These are phyloP conservation scores for Pachyuromys duprasi DNA, from an alignment of 2,797 vertebrate genomes.

Conservation along the genomic window DNA sequence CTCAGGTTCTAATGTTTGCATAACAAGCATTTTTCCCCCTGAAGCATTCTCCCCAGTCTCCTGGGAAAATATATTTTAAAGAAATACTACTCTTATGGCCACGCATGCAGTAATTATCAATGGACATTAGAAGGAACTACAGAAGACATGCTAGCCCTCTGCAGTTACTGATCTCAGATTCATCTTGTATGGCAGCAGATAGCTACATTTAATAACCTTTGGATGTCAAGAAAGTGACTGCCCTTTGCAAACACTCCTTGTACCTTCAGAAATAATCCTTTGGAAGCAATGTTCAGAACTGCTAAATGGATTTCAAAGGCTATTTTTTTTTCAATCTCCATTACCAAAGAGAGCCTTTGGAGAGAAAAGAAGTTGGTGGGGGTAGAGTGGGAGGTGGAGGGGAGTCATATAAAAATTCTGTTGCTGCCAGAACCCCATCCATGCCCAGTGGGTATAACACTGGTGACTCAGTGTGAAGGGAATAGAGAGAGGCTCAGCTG, in stretches of 20 bases:
- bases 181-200: neutral
- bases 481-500: constrained; percentile 55
- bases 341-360: constrained; percentile 16
- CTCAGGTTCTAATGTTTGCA: neutral
- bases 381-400: neutral
- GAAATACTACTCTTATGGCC: neutral
- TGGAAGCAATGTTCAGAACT: constrained; percentile 40
- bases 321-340: constrained; percentile 1
- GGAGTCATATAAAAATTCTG: neutral
- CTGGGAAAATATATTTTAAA: constrained; percentile 48
- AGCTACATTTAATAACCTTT: constrained; percentile 14
- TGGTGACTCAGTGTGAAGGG: constrained; percentile 41
- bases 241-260: constrained; percentile 21
- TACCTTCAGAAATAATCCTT: constrained; percentile 40
- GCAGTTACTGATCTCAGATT: neutral
- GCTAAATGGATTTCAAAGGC: constrained; percentile 41
- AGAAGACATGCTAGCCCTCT: neutral
- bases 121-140: neutral
- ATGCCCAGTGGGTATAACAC: neutral
- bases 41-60: neutral
- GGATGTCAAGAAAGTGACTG: neutral
- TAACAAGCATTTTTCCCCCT: neutral
- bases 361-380: neutral
- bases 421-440: neutral
- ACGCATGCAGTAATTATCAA: neutral